Conservation (phyloP, 2,113 vertebrate genomes). For the Pelodiscus sinensis region DNA sequence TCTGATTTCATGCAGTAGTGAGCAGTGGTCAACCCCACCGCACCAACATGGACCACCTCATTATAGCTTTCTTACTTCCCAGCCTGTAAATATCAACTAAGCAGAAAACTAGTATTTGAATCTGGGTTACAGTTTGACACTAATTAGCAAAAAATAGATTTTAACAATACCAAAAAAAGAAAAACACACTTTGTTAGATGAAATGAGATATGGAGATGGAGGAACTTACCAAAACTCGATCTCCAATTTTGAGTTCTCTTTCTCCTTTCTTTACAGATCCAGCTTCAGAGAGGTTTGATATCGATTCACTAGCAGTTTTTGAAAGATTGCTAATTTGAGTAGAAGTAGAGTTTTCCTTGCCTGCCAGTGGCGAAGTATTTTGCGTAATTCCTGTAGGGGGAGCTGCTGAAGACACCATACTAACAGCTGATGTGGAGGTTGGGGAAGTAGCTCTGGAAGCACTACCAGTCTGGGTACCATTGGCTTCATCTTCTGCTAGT, state of each 20-base stretch:
- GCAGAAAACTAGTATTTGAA: background rate
- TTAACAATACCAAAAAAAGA: background rate
- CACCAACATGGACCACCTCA: background rate
- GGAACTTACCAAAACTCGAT: slow-evolving; percentile 92
- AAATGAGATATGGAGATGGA: background rate
- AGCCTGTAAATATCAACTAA: background rate
- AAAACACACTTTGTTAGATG: background rate
- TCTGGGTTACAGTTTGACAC: background rate
- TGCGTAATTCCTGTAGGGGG: slow-evolving; percentile 71
- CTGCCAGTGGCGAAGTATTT: slow-evolving; percentile 53
- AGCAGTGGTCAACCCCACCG: background rate
- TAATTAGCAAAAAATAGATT: background rate
- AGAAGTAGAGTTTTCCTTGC: slow-evolving; percentile 73
- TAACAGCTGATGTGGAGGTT: slow-evolving; percentile 78
- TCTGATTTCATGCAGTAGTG: background rate
- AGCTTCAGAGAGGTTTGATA: slow-evolving; percentile 95
- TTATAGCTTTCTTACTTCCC: background rate
- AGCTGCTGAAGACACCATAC: slow-evolving; percentile 58
- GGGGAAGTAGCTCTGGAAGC: slow-evolving; percentile 87
- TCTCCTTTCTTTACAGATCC: slow-evolving; percentile 97
- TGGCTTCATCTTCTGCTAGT: slow-evolving; percentile 86
- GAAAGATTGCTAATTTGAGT: slow-evolving; percentile 87
- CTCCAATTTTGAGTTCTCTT: slow-evolving; percentile 93
- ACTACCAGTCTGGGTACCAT: slow-evolving; percentile 83
- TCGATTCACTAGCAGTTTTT: slow-evolving; percentile 90